Evolutionary conservation across 2,888 invertebrate species (phyloP).

Genomic region (Apeira syringaria): DNA sequence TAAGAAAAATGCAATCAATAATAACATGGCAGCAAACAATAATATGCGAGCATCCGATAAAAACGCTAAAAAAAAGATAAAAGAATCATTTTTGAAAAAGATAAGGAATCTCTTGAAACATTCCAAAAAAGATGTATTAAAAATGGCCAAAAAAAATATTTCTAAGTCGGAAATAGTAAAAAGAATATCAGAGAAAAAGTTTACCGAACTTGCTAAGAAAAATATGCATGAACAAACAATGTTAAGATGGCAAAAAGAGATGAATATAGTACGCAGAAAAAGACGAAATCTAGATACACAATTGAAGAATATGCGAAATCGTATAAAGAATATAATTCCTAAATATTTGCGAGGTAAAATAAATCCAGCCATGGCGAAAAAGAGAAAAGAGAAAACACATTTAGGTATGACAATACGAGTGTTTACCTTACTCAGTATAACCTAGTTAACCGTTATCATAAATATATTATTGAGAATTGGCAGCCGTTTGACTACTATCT

Average conservation of each 20-base stretch:
- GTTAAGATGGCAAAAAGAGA: constrained; percentile 56
- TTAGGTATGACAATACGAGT: too few relatives aligned
- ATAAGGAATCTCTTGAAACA: constrained; percentile 50
- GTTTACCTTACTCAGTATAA: too few relatives aligned
- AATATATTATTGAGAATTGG: too few relatives aligned
- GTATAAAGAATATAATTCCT: constrained; percentile 63
- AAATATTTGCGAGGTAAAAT: constrained; percentile 58
- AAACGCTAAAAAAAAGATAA: constrained; percentile 23
- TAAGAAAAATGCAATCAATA: constrained; percentile 1
- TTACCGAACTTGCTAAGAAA: constrained; percentile 42
- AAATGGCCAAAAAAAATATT: constrained; percentile 42
- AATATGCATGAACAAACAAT: constrained; percentile 50
- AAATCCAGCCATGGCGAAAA: constrained; percentile 38
- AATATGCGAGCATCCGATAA: not conserved
- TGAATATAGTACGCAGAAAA: constrained; percentile 40
- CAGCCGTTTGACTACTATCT: too few relatives aligned
- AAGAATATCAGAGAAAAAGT: constrained; percentile 44
- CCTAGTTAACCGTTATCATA: too few relatives aligned
- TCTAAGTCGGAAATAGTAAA: constrained; percentile 50
- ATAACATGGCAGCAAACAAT: too few relatives aligned
- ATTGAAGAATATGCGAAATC: constrained; percentile 32
- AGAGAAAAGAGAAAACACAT: constrained; percentile 31
- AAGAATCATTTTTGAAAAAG: constrained; percentile 50
- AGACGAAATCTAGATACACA: constrained; percentile 40
- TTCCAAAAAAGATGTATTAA: constrained; percentile 50